A percentile compares a stretch with the other conserved stretches of the same genome.
phyloP scores from a whole-genome alignment of 64 coral and sea anemone species.

The Porites australiensis region DNA sequence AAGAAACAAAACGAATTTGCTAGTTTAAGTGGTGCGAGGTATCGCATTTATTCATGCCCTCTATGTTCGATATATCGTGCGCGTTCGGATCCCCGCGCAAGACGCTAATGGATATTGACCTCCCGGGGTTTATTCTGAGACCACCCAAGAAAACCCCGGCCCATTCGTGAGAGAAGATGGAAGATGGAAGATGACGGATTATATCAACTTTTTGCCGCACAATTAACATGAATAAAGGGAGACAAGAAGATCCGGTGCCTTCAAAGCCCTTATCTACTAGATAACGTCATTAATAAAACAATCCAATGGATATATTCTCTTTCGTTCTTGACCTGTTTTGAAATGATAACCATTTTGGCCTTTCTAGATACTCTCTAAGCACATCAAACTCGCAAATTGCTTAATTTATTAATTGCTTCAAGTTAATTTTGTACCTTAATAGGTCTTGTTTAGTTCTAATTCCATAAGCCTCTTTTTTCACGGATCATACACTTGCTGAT shows the following conservation, averaged over 20 bases:
- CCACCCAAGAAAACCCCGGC: not conserved
- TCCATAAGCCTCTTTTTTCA: slow-evolving; percentile 30
- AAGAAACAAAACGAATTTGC: slow-evolving; percentile 23
- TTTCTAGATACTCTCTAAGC: slow-evolving; percentile 1
- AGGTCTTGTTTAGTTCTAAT: not conserved
- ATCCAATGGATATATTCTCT: slow-evolving; percentile 3
- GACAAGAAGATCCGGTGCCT: slow-evolving; percentile 32
- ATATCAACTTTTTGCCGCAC: slow-evolving; percentile 37
- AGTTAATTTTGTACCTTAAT: slow-evolving; percentile 4
- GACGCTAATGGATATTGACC: not conserved
- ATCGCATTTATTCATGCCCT: not conserved
- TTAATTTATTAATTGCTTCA: slow-evolving; percentile 43
- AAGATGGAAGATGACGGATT: slow-evolving; percentile 19
- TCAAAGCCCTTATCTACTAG: not conserved
- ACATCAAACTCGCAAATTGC: slow-evolving; percentile 16
- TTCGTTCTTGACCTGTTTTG: slow-evolving; percentile 43
- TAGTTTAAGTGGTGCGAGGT: slow-evolving; percentile 32
- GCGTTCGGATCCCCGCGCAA: no score
- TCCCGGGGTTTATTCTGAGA: not conserved
- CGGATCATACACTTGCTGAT: not conserved
- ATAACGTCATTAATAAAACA: slow-evolving; percentile 57
- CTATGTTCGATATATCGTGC: not conserved
- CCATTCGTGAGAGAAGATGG: not conserved
- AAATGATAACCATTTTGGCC: slow-evolving; percentile 23
- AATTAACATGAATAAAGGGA: slow-evolving; percentile 35